A percentile compares a stretch with the other conserved stretches of the same genome.
Conservation (phyloP, 2,888 invertebrate genomes). For the Schrankia costaestrigalis region DNA sequence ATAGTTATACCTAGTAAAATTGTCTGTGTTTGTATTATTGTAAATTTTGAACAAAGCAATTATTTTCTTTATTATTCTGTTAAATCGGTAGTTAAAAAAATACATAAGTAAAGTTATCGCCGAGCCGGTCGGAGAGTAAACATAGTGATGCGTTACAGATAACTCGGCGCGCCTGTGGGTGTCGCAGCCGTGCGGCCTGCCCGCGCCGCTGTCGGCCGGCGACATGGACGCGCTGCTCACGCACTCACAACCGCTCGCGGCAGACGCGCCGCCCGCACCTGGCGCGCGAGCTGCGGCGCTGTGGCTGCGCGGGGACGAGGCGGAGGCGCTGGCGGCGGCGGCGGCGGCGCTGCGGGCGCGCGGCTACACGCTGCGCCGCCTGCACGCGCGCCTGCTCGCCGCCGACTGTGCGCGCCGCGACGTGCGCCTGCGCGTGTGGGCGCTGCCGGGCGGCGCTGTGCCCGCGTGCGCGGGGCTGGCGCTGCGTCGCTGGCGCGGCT, state of each 20-base stretch:
- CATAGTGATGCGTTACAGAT: slow-evolving; percentile 24
- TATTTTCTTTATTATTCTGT: too few species aligned
- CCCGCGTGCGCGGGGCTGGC: slow-evolving; percentile 37
- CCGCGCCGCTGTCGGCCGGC: slow-evolving; percentile 40
- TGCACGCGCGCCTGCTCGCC: slow-evolving; percentile 66
- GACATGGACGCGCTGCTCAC: slow-evolving; percentile 81
- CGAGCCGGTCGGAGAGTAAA: too few species aligned
- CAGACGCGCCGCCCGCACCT: slow-evolving; percentile 87
- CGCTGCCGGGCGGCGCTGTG: slow-evolving; percentile 31
- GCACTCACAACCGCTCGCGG: slow-evolving; percentile 93
- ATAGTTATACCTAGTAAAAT: too few species aligned
- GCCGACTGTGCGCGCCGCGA: slow-evolving; percentile 56
- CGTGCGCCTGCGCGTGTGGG: slow-evolving; percentile 59
- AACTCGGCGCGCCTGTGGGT: slow-evolving; percentile 20
- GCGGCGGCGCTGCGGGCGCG: slow-evolving; percentile 78
- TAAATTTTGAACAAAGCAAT: too few species aligned
- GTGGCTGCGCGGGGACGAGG: slow-evolving; percentile 87
- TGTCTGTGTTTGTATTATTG: too few species aligned
- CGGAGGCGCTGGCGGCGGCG: slow-evolving; percentile 84
- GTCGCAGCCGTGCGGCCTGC: too few species aligned
- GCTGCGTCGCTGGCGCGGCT: slow-evolving; percentile 88
- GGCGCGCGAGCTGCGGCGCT: slow-evolving; percentile 96
- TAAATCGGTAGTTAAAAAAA: too few species aligned
- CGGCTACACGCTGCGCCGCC: slow-evolving; percentile 64
- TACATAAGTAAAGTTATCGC: too few species aligned